Evolutionary conservation across 1,140 invertebrate genomes (phyloP).

Genomic region (Drosophila sucinea): DNA sequence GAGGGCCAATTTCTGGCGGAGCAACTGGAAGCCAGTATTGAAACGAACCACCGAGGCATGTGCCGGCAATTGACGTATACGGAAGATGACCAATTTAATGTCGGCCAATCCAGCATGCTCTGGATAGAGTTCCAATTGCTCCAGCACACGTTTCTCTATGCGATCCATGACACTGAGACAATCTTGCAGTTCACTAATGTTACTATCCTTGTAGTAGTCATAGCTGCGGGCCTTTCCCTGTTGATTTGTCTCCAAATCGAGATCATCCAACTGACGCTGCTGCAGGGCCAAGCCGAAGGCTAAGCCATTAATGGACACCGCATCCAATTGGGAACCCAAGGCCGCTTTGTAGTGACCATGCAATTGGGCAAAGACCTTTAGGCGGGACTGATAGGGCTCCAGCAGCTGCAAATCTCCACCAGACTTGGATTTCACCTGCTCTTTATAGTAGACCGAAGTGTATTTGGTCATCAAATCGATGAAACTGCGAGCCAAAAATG

Average conservation of each 20-base stretch:
- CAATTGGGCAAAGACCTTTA: slow-evolving; percentile 69
- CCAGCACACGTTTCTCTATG: slow-evolving; percentile 86
- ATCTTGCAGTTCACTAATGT: slow-evolving; percentile 90
- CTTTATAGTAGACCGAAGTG: slow-evolving; percentile 57
- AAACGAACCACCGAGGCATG: slow-evolving; percentile 93
- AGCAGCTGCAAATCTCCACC: slow-evolving; percentile 48
- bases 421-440: background rate
- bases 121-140: slow-evolving; percentile 92
- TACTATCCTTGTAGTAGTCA: slow-evolving; percentile 95
- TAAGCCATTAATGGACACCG: slow-evolving; percentile 64
- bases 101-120: slow-evolving; percentile 94
- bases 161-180: slow-evolving; percentile 88
- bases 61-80: slow-evolving; percentile 91
- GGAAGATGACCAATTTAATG: slow-evolving; percentile 88
- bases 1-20: slow-evolving; percentile 92
- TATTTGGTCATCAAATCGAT: slow-evolving; percentile 65
- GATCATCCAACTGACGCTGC: slow-evolving; percentile 56
- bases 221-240: slow-evolving; percentile 34
- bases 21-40: slow-evolving; percentile 94
- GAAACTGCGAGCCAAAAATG: slow-evolving; percentile 68
- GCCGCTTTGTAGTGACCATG: slow-evolving; percentile 59
- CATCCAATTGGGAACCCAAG: slow-evolving; percentile 58
- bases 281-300: slow-evolving; percentile 63
- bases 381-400: slow-evolving; percentile 49
- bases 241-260: slow-evolving; percentile 36